Evolutionary conservation across 2,113 vertebrate species (phyloP).

Genomic region (Ancistrus triradiatus): DNA sequence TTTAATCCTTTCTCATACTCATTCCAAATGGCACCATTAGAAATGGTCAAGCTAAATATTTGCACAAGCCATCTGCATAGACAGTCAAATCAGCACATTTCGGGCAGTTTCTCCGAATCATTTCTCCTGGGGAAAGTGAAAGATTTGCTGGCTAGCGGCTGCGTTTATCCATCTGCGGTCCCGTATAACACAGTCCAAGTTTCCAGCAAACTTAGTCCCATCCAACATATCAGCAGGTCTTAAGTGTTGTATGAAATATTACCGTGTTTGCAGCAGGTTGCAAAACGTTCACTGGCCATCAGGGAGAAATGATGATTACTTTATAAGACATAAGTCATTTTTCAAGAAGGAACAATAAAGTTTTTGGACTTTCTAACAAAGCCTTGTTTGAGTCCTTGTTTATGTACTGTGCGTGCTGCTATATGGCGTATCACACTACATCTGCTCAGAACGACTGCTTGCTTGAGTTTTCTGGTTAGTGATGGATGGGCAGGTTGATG

Average conservation of each 20-base stretch:
- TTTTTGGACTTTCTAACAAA: too few species aligned
- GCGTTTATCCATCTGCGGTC: neutral
- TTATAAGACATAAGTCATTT: too few species aligned
- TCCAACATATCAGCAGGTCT: neutral
- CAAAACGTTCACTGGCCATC: too few species aligned
- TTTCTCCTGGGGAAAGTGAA: conserved; percentile 1
- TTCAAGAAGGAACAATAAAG: too few species aligned
- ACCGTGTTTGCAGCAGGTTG: too few species aligned
- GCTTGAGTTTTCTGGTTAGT: neutral
- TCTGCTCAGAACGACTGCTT: neutral
- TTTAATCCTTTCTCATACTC: conserved; percentile 68
- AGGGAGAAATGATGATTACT: too few species aligned
- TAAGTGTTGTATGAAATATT: neutral
- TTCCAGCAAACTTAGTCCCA: neutral
- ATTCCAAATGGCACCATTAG: conserved; percentile 49
- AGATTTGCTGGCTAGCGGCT: neutral
- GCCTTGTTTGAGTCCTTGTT: too few species aligned
- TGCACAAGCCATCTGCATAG: conserved; percentile 53
- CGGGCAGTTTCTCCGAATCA: conserved; percentile 49
- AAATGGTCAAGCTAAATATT: conserved; percentile 53
- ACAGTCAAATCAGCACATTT: conserved; percentile 58
- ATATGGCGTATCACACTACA: neutral
- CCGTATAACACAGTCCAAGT: neutral
- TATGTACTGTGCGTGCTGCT: too few species aligned
- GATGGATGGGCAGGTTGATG: neutral